These are phyloP conservation scores for Apis dorsata DNA, from an alignment of 1,140 invertebrate genomes.

Conservation along the genomic window DNA sequence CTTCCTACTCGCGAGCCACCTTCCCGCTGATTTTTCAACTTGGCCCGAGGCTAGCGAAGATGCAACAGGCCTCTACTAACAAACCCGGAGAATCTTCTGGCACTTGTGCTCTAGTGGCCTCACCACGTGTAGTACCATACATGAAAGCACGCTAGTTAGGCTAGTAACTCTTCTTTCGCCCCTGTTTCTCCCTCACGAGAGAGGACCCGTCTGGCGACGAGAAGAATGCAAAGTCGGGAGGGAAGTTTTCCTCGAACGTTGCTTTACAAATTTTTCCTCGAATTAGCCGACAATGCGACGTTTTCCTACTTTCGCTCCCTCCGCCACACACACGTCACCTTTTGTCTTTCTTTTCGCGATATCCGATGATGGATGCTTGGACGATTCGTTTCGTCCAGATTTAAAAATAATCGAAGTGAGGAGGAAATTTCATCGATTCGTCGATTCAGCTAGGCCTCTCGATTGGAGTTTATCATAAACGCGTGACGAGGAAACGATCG, in stretches of 20 bases:
- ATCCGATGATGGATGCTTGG: background rate
- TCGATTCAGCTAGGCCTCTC: no score
- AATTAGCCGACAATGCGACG: background rate
- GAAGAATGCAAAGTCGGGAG: conserved; percentile 35
- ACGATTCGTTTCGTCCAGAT: no score
- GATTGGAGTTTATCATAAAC: no score
- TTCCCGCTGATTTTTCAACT: conserved; percentile 65
- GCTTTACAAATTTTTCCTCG: background rate
- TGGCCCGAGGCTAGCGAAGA: conserved; percentile 73
- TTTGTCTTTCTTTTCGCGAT: background rate
- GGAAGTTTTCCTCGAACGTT: conserved; percentile 3
- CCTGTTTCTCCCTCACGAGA: conserved; percentile 12
- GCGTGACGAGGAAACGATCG: no score
- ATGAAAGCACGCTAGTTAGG: conserved; percentile 76
- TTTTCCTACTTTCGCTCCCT: background rate
- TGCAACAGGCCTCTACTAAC: conserved; percentile 79
- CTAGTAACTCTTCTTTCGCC: conserved; percentile 56
- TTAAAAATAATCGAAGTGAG: background rate
- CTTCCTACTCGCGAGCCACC: conserved; percentile 40
- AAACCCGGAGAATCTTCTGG: conserved; percentile 74
- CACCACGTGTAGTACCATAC: conserved; percentile 77
- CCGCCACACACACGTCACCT: no score
- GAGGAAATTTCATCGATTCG: no score
- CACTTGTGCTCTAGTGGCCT: conserved; percentile 76
- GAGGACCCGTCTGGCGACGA: conserved; percentile 11